Conservation (phyloP, 2,113 vertebrate genomes). For the Erpornis zantholeuca region DNA sequence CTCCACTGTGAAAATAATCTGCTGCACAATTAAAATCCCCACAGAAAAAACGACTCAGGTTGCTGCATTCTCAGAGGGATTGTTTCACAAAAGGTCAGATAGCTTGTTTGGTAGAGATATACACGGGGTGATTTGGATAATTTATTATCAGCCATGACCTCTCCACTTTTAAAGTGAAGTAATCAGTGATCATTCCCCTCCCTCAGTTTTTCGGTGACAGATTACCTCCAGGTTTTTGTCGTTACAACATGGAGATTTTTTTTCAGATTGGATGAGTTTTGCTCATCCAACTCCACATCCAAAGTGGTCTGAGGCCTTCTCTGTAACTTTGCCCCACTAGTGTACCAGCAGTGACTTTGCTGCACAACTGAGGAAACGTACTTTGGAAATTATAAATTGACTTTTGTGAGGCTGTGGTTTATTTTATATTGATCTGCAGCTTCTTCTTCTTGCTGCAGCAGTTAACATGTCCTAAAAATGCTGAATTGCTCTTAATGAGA, state of each 20-base stretch:
- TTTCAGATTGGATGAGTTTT: background rate
- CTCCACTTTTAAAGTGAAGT: background rate
- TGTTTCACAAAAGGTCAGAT: background rate
- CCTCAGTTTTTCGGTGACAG: background rate
- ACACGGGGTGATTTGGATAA: background rate
- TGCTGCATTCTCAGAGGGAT: rapidly evolving
- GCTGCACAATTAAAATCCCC: background rate
- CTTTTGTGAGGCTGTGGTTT: background rate
- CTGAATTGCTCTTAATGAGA: slow-evolving; percentile 36
- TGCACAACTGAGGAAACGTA: background rate
- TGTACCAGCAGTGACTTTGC: background rate
- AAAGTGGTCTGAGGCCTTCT: background rate
- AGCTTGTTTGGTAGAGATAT: background rate
- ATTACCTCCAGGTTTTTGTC: background rate
- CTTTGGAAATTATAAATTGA: background rate
- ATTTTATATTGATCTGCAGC: slow-evolving; percentile 11
- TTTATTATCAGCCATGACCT: background rate
- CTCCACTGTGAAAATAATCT: background rate
- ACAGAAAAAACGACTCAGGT: background rate
- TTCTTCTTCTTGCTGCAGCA: background rate
- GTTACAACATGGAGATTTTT: background rate
- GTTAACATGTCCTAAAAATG: slow-evolving; percentile 38
- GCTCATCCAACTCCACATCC: background rate
- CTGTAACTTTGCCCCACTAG: background rate
- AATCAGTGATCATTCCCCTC: background rate